Conservation (phyloP, 2,113 vertebrate species). For the Sitta europaea region DNA sequence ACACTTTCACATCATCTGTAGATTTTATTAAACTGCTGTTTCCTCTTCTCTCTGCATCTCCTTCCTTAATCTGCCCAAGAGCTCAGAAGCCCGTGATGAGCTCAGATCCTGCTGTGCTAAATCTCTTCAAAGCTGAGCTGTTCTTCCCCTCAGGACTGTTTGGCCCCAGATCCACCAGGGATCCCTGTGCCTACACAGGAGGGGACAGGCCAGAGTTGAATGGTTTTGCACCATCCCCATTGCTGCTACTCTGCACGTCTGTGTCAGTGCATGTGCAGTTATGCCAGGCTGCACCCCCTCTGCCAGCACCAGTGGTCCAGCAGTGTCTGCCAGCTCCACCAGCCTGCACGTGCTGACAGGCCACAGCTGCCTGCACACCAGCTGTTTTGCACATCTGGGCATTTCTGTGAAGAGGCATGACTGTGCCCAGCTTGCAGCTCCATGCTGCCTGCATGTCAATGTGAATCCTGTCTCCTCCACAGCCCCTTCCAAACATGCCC, state of each 20-base stretch:
- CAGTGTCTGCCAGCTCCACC: not conserved
- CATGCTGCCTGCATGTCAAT: fast-evolving
- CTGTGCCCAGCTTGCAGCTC: not conserved
- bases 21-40: conserved; percentile 2
- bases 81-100: not conserved
- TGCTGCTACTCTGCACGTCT: not conserved
- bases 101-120: not conserved
- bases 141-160: not conserved
- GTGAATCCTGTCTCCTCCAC: not conserved
- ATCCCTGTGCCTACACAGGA: not conserved
- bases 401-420: not conserved
- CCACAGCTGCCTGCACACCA: not conserved
- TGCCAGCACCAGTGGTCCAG: not conserved
- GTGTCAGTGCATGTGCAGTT: not conserved
- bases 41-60: not conserved
- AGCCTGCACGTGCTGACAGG: not conserved
- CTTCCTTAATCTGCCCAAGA: not conserved
- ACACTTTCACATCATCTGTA: not conserved
- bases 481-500: not conserved
- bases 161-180: not conserved
- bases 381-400: conserved; percentile 11
- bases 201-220: not conserved
- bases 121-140: not conserved
- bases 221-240: not conserved
- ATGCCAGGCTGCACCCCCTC: not conserved